phyloP scores from a whole-genome alignment of 2,888 invertebrate genomes.

The Mesorhabditis spiculigera region DNA sequence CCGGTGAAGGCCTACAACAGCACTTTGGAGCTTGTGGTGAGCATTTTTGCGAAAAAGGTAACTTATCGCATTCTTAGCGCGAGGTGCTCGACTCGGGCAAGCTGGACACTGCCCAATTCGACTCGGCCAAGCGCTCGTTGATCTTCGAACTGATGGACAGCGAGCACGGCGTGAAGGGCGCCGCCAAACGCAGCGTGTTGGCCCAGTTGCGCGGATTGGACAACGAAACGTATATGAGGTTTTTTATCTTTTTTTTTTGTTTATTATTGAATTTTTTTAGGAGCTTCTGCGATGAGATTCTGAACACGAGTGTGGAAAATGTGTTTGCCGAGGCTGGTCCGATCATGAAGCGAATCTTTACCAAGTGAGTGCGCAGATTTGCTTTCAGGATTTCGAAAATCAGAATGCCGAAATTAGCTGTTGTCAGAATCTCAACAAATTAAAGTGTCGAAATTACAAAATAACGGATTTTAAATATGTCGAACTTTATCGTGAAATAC shows the following conservation, averaged over 20 bases:
- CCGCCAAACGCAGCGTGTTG: slow-evolving; percentile 72
- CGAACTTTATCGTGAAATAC: too few relatives aligned
- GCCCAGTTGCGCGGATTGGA: slow-evolving; percentile 69
- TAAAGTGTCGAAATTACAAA: too few relatives aligned
- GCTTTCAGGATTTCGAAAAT: too few relatives aligned
- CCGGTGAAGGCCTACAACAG: slow-evolving; percentile 76
- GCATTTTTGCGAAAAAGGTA: too few relatives aligned
- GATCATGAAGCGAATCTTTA: neutral
- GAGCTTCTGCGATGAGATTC: neutral
- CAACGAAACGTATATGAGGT: neutral
- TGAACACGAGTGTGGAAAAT: neutral
- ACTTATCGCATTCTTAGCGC: too few relatives aligned
- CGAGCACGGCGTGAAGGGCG: slow-evolving; percentile 75
- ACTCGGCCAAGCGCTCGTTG: slow-evolving; percentile 80
- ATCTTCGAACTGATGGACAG: slow-evolving; percentile 79
- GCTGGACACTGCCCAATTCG: slow-evolving; percentile 75
- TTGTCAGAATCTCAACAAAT: too few relatives aligned
- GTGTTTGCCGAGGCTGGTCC: neutral
- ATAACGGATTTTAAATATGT: too few relatives aligned
- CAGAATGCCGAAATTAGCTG: too few relatives aligned
- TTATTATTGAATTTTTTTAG: neutral
- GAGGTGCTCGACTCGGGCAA: slow-evolving; percentile 62
- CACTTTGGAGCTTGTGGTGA: slow-evolving; percentile 73
- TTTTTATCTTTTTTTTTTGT: neutral
- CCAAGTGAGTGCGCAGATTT: neutral